These are phyloP conservation scores for Sebastolobus alascanus DNA, from an alignment of 2,797 vertebrate species.

Conservation along the genomic window DNA sequence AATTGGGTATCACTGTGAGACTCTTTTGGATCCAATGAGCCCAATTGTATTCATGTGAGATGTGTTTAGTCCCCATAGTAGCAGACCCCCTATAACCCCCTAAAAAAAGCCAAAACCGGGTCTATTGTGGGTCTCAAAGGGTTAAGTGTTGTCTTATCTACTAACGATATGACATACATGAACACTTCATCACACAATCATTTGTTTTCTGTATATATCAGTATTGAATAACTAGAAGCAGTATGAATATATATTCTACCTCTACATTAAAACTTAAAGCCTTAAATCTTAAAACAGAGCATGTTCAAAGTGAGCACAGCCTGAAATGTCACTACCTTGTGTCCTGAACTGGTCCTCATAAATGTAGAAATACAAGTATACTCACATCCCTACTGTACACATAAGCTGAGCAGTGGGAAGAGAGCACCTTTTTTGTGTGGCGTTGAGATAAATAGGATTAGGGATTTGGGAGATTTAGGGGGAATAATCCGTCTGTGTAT, in stretches of 20 bases:
- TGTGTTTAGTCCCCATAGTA: too few species aligned
- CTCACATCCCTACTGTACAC: constrained; percentile 65
- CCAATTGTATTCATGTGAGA: too few species aligned
- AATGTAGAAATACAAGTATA: constrained; percentile 45
- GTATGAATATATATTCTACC: neutral
- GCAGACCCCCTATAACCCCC: too few species aligned
- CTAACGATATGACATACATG: neutral
- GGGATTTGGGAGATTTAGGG: constrained; percentile 84
- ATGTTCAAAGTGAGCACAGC: constrained; percentile 23
- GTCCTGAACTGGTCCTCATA: constrained; percentile 42
- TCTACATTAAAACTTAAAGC: neutral
- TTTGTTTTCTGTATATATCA: neutral
- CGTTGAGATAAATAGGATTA: constrained; percentile 85
- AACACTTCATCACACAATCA: neutral
- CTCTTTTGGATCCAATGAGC: too few species aligned
- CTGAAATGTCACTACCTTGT: constrained; percentile 17
- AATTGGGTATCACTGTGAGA: too few species aligned
- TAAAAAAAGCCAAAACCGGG: too few species aligned
- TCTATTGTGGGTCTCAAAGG: too few species aligned
- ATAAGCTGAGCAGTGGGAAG: constrained; percentile 74
- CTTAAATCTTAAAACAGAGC: constrained; percentile 20
- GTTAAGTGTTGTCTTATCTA: too few species aligned
- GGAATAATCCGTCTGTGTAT: constrained; percentile 82
- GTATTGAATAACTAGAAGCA: neutral
- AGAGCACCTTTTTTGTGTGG: constrained; percentile 81